Conservation (phyloP, 2,888 invertebrate species). For the Oasisia sp. region DNA sequence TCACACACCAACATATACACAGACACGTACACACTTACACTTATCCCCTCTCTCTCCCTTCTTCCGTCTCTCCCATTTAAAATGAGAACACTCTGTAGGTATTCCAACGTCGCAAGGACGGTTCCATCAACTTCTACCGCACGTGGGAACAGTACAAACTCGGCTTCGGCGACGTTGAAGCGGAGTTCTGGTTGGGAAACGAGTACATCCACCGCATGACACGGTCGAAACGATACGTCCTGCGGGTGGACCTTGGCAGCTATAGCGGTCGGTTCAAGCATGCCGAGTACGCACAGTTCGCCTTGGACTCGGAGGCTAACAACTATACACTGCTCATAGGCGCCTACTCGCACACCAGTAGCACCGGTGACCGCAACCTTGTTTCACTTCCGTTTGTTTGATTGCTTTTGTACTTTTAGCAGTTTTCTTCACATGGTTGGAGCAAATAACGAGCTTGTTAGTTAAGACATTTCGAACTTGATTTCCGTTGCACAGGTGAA, state of each 20-base stretch:
- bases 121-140: neutral
- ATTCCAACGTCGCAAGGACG: neutral
- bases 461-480: too few relatives aligned
- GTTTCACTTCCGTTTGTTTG: neutral
- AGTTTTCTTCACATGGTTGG: neutral
- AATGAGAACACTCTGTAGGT: neutral
- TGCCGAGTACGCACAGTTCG: conserved; percentile 58
- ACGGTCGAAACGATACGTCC: conserved; percentile 41
- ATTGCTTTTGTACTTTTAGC: neutral
- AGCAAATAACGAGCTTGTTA: too few relatives aligned
- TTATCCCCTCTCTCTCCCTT: too few relatives aligned
- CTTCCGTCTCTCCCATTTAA: neutral
- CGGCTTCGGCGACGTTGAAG: neutral
- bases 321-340: conserved; percentile 50
- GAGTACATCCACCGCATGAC: neutral
- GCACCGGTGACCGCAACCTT: conserved; percentile 36
- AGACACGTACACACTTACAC: too few relatives aligned
- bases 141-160: neutral
- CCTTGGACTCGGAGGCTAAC: conserved; percentile 50
- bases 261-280: conserved; percentile 59
- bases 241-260: conserved; percentile 64
- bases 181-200: neutral
- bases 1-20: too few relatives aligned
- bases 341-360: conserved; percentile 36
- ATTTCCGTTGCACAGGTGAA: too few relatives aligned